phyloP scores from a whole-genome alignment of 2,113 vertebrate species.

The Bolborhynchus lineola region DNA sequence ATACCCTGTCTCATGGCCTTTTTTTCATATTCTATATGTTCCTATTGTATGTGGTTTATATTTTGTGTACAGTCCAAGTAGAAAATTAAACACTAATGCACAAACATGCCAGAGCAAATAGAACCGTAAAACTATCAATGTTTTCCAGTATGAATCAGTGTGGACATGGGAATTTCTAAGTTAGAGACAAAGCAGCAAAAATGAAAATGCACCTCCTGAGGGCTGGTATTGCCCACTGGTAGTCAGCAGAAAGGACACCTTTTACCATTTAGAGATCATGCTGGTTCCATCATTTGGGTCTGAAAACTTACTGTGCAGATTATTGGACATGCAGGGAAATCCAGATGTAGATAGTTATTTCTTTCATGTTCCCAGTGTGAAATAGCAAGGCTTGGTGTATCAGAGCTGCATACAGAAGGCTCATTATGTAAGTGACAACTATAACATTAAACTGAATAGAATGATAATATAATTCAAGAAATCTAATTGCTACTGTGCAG shows the following conservation, averaged over 20 bases:
- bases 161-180: not conserved
- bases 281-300: not conserved
- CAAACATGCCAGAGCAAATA: not conserved
- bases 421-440: conserved; percentile 52
- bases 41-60: not conserved
- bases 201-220: not conserved
- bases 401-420: conserved; percentile 13
- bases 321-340: not conserved
- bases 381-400: not conserved
- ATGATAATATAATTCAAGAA: conserved; percentile 53
- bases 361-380: conserved; percentile 5
- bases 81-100: not conserved
- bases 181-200: not conserved
- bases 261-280: not conserved
- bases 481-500: conserved; percentile 47
- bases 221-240: not conserved
- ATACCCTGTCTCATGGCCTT: not conserved
- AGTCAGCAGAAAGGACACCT: not conserved
- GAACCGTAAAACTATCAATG: not conserved
- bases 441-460: conserved; percentile 55
- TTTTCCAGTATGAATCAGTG: not conserved
- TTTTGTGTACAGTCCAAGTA: not conserved
- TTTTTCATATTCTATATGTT: not conserved
- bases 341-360: not conserved
- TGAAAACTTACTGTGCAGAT: not conserved